Evolutionary conservation across 2,797 vertebrate species (phyloP).

Genomic region (Cynodonichthys magdalenae): DNA sequence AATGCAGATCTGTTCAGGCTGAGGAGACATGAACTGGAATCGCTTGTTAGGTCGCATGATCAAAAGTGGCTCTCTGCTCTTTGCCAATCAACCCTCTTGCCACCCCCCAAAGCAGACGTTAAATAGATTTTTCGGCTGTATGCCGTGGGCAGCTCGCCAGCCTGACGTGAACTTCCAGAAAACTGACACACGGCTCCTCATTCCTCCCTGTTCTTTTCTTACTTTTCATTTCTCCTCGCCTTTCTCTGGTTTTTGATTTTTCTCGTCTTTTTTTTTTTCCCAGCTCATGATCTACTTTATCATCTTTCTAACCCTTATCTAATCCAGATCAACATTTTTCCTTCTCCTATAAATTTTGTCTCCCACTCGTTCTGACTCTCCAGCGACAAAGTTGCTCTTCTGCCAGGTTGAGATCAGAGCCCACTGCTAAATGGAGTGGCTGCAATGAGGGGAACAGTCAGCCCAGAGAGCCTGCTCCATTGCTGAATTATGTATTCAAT

Average conservation of each 20-base stretch:
- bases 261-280: background rate
- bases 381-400: constrained; percentile 56
- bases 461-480: constrained; percentile 51
- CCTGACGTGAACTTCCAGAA: constrained; percentile 90
- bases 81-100: constrained; percentile 97
- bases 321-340: constrained; percentile 38
- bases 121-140: constrained; percentile 91
- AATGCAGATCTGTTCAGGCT: constrained; percentile 92
- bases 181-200: constrained; percentile 82
- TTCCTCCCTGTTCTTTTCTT: constrained; percentile 71
- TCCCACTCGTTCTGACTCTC: constrained; percentile 47
- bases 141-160: constrained; percentile 88
- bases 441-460: constrained; percentile 48
- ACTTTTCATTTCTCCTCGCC: constrained; percentile 77
- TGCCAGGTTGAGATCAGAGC: constrained; percentile 67
- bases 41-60: constrained; percentile 98
- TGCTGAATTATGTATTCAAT: constrained; percentile 76
- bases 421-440: constrained; percentile 71
- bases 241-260: constrained; percentile 69
- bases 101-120: constrained; percentile 93
- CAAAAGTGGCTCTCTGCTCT: constrained; percentile 94
- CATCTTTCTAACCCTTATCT: constrained; percentile 24
- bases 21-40: constrained; percentile 95
- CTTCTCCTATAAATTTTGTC: constrained; percentile 46
- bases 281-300: background rate